Evolutionary conservation across 2,888 invertebrate genomes (phyloP), one percentile per base, ranked within the genome.

Genomic region (Polia nebulosa): DNA sequence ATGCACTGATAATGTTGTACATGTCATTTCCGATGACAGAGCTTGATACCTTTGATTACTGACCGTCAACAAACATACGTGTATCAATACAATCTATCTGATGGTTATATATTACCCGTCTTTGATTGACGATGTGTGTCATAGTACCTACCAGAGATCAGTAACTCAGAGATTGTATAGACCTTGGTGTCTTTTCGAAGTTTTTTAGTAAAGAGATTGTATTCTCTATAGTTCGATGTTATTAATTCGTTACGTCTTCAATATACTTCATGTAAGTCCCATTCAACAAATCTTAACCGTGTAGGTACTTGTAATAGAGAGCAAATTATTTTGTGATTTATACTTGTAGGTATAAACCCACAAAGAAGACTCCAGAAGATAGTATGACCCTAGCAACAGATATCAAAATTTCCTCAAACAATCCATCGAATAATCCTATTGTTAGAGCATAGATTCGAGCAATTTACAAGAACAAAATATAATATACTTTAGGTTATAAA

Each of bases 381-480:
- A n/a, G n/a, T 56, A 75, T 5, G 29, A 20, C 17, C 22, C 4
- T 17, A 25, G 8, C 25, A 20, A 36, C 2, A 36, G 29, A 27
- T 2, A 39, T 27, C 11, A 20, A 29, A 44, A 36, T 29, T 20
- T 27, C 39, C 41, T 29, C 11, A 27, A 36, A 51, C 20, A 34
- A 62, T 63, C 13, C 17, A 44, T 36, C 8, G 11, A 44, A 56
- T 9, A 36, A 11, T 17, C 55, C 29, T 41, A 36, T 55, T 68
- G 44, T 36, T 5, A 25, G 36, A 74, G 36, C 41, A 56, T 44
- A 41, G 55, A 67, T 51, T 25, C 11, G 29, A 29, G 25, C 13
- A 55, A 65, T 68, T 56, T 56, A 25, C 25, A 39, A 36, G 22
- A 66, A 39, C 51, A 51, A 39, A 52, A 75, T 56, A 47, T 34